Evolutionary conservation across 2,888 invertebrate genomes (phyloP), one percentile per base, ranked within the genome.

Genomic region (Standfussiana lucernea): DNA sequence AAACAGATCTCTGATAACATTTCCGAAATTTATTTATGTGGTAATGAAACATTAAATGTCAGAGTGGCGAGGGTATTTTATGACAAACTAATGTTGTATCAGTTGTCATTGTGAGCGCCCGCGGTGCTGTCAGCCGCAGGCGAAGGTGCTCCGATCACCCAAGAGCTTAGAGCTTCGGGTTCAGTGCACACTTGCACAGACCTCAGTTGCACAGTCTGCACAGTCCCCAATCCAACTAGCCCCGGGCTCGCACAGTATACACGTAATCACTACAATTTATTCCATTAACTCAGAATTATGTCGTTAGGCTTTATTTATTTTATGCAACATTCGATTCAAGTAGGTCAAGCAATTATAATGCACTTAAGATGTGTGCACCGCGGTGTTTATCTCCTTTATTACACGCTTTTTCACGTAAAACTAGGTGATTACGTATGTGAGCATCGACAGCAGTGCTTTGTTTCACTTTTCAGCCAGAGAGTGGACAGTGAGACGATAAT

Each of bases 271-370:
- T 83, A 82, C 86, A 90, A 93, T 93, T 93, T 92, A 93, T 93
- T 89, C 88, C 90, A 93, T 91, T 92, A 91, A 83, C 86, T 80
- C 85, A 89, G 86, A 92, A 93, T 94, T 92, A 93, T 92, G 90
- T 93, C 92, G 93, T 94, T 93, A 94, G 85, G 86, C 79, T 73
- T 83, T 92, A 91, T 93, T 94, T 93, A 92, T 92, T 93, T 92
- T 91, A 90, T 92, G 90, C 91, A 90, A 92, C 85, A 85, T 89
- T 88, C 87, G 77, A 89, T 87, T 88, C 85, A 90, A 91, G 89
- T 88, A 90, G 89, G 87, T 83, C 86, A 83, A 83, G 88, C 92
- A 92, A 94, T 94, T 94, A 94, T 94, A 92, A 92, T 92, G 90
- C 91, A 91, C 91, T 94, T 93, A 94, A 85, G 90, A 90, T 90